These are phyloP conservation scores for Hipparchia semele DNA, from an alignment of 2,888 invertebrate genomes.

Conservation along the genomic window DNA sequence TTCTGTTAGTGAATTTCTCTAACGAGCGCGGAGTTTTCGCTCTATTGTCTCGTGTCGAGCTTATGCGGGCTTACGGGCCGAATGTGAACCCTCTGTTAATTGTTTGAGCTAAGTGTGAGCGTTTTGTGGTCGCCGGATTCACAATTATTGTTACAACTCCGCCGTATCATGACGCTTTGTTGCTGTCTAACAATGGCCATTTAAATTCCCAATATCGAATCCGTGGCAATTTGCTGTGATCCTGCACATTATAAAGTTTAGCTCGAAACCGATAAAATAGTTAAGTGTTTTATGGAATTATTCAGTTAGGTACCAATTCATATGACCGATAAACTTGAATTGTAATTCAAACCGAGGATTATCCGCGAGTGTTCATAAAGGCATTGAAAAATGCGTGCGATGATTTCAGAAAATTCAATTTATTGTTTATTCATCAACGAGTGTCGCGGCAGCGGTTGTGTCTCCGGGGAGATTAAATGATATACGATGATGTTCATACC, in stretches of 20 bases:
- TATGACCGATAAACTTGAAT: background rate
- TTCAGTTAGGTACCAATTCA: background rate
- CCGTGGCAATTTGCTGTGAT: conserved; percentile 49
- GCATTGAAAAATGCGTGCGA: too few species aligned
- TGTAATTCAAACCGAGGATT: background rate
- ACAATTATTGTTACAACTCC: conserved; percentile 73
- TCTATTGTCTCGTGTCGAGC: conserved; percentile 72
- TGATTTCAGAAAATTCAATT: background rate
- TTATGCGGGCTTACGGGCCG: conserved; percentile 72
- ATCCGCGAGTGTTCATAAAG: too few species aligned
- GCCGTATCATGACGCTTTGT: conserved; percentile 65
- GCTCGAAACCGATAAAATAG: conserved; percentile 1
- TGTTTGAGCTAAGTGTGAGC: conserved; percentile 75
- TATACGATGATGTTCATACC: background rate
- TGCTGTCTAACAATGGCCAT: conserved; percentile 61
- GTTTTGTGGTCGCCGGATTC: conserved; percentile 68
- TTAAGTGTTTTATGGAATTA: conserved; percentile 5
- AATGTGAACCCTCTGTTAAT: conserved; percentile 75
- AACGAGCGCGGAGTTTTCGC: conserved; percentile 69
- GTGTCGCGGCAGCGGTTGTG: background rate
- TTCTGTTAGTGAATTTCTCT: conserved; percentile 74
- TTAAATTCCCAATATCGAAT: conserved; percentile 42
- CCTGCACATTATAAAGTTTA: background rate
- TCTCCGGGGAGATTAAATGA: background rate
- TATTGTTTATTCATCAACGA: background rate